Conservation (phyloP, 2,797 vertebrate genomes). For the Oreonectes daqikongensis region DNA sequence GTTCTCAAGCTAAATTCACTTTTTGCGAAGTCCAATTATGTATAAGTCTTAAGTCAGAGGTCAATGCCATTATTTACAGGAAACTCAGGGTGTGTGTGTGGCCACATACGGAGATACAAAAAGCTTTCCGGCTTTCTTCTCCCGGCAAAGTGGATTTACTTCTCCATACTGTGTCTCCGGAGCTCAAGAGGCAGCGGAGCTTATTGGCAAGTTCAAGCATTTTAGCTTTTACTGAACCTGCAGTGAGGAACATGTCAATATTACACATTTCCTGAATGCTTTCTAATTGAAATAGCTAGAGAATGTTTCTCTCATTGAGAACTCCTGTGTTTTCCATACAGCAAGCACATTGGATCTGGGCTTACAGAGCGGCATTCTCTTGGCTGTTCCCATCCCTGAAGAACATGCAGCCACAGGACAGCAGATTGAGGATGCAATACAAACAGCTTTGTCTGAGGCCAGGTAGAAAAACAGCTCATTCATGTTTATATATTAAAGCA, state of each 20-base stretch:
- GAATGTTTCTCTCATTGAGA: conserved; percentile 8
- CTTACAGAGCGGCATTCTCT: conserved; percentile 81
- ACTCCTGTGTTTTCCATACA: conserved; percentile 59
- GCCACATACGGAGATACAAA: conserved; percentile 82
- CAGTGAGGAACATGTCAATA: conserved; percentile 18
- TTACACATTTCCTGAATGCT: conserved; percentile 14
- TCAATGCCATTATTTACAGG: conserved; percentile 68
- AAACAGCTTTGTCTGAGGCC: conserved; percentile 78
- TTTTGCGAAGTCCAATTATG: not conserved
- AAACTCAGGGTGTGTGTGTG: conserved; percentile 90
- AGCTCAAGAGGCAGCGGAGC: conserved; percentile 82
- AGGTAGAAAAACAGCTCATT: conserved; percentile 66
- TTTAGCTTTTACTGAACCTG: conserved; percentile 19
- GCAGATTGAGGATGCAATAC: conserved; percentile 81
- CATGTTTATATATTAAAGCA: not conserved
- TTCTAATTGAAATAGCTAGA: not conserved
- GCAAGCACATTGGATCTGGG: conserved; percentile 75
- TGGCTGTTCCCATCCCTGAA: conserved; percentile 86
- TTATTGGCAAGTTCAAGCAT: conserved; percentile 78
- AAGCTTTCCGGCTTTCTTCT: conserved; percentile 89
- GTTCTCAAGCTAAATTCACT: conserved; percentile 38
- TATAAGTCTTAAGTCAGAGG: not conserved
- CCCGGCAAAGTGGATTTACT: conserved; percentile 80
- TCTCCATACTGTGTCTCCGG: conserved; percentile 78
- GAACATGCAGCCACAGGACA: conserved; percentile 77